Conservation (phyloP, 2,113 vertebrate genomes). For the Ovibos moschatus region DNA sequence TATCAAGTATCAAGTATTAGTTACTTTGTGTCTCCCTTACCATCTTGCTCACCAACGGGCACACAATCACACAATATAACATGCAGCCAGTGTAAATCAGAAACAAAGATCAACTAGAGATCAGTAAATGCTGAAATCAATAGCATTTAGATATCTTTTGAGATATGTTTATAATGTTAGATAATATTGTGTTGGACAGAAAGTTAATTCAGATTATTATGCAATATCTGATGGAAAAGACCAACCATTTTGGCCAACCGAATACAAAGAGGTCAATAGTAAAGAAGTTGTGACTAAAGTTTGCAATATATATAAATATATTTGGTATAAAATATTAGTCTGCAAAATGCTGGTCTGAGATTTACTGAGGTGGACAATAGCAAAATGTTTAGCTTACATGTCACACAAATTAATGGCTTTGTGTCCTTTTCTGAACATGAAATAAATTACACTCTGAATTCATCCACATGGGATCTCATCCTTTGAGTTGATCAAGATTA, state of each 20-base stretch:
- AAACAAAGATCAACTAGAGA: not conserved
- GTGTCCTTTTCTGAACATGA: not conserved
- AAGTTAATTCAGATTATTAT: not conserved
- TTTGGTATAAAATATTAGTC: not conserved
- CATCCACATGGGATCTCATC: not conserved
- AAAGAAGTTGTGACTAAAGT: not conserved
- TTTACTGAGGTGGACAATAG: constrained; percentile 10
- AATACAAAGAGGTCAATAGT: not conserved
- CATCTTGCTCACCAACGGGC: not conserved
- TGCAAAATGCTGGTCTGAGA: not conserved
- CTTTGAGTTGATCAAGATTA: constrained; percentile 42
- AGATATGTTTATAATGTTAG: not conserved
- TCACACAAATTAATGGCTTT: constrained; percentile 23
- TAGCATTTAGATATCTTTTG: not conserved
- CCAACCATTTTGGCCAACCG: rapidly evolving
- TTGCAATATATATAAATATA: not conserved
- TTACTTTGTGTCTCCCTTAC: not conserved
- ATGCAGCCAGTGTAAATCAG: not conserved
- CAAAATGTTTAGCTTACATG: constrained; percentile 44
- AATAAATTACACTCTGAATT: constrained; percentile 35
- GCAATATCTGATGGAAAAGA: not conserved
- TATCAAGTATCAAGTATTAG: not conserved
- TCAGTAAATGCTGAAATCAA: not conserved
- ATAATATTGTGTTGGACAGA: not conserved
- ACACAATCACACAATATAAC: not conserved